phyloP scores from a whole-genome alignment of 2,113 vertebrate genomes.

The Thalassoma bifasciatum region DNA sequence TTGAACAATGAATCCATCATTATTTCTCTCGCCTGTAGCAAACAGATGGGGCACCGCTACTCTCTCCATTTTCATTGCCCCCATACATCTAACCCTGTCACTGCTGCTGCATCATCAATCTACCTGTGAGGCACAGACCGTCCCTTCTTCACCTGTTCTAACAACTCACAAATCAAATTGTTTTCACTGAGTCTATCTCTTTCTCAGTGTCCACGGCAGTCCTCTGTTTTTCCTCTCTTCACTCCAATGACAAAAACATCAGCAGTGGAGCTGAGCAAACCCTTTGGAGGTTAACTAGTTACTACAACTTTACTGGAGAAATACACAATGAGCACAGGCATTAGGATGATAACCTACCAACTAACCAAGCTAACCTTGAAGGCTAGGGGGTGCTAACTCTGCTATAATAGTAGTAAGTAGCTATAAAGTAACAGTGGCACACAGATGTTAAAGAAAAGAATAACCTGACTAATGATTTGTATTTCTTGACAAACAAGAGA shows the following conservation, averaged over 20 bases:
- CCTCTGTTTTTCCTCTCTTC: not conserved
- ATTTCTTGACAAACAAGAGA: not conserved
- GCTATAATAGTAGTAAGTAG: too few species aligned
- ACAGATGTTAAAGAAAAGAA: not conserved
- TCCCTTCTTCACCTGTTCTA: constrained; percentile 23
- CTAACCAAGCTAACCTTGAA: too few species aligned
- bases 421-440: too few species aligned
- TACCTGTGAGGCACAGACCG: constrained; percentile 24
- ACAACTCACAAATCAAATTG: constrained; percentile 1
- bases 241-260: constrained; percentile 2
- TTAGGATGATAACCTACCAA: too few species aligned
- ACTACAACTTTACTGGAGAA: too few species aligned
- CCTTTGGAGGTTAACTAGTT: not conserved
- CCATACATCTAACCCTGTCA: constrained; percentile 43
- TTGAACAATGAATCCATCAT: constrained; percentile 56
- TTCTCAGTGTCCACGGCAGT: not conserved
- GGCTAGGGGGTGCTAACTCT: too few species aligned
- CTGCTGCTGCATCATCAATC: constrained; percentile 21
- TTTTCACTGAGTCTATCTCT: not conserved
- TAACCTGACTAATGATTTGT: not conserved
- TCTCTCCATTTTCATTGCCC: constrained; percentile 43
- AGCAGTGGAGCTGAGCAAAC: not conserved
- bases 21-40: constrained; percentile 53
- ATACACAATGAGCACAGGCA: too few species aligned
- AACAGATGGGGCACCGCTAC: constrained; percentile 60